Percentiles rank a stretch among this genome's conserved stretches.
These are phyloP conservation scores for Gambusia yucatana DNA, from an alignment of 2,797 vertebrate genomes.

Conservation along the genomic window DNA sequence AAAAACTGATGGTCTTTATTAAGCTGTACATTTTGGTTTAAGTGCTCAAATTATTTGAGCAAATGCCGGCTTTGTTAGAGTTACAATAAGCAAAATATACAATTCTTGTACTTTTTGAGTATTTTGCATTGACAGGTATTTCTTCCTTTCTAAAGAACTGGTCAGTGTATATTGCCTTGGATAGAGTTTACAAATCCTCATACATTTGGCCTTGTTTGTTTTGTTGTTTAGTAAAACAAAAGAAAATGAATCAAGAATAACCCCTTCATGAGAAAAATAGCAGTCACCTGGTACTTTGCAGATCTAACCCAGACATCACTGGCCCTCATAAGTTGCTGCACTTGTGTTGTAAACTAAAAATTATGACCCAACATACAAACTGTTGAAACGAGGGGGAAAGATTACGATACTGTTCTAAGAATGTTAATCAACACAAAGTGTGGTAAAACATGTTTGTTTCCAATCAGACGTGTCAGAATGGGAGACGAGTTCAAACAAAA, in stretches of 20 bases:
- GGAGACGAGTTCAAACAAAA: background rate
- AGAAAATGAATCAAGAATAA: background rate
- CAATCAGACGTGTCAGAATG: background rate
- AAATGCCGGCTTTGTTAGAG: background rate
- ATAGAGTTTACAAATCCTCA: background rate
- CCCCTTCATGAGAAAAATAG: background rate
- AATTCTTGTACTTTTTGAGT: background rate
- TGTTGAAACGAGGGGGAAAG: background rate
- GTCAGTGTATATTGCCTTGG: too few relatives aligned
- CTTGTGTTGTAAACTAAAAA: background rate
- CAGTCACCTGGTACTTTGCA: background rate
- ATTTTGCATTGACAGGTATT: background rate
- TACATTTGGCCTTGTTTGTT: background rate
- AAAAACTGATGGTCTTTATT: background rate
- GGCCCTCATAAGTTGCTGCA: background rate
- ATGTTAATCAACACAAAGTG: background rate
- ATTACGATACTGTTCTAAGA: background rate
- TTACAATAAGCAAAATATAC: background rate
- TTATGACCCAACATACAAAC: background rate
- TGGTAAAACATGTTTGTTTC: slow-evolving; percentile 1
- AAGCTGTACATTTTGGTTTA: background rate
- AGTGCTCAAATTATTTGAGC: background rate
- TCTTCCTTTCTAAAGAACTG: background rate
- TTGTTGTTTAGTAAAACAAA: background rate
- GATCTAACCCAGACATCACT: background rate